phyloP scores from a whole-genome alignment of 53 echinoderm and acorn worm species.

The Actinopyga echinites region DNA sequence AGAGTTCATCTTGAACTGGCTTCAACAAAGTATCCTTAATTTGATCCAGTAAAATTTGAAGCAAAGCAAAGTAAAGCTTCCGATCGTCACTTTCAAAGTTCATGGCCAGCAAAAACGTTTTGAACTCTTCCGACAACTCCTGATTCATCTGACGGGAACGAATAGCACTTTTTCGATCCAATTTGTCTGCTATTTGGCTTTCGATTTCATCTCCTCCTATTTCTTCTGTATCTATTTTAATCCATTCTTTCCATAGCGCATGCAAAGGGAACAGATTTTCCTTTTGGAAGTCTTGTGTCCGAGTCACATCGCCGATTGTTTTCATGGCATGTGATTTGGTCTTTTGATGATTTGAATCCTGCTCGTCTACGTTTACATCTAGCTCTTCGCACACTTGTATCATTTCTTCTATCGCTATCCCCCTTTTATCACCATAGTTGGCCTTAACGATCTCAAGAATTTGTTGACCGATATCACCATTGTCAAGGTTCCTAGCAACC shows the following conservation, averaged over 20 bases:
- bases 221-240: neutral
- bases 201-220: neutral
- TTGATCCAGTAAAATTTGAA: neutral
- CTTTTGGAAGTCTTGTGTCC: neutral
- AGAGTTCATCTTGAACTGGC: too few relatives aligned
- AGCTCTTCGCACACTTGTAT: neutral
- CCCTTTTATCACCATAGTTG: neutral
- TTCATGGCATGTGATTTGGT: neutral
- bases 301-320: neutral
- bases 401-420: neutral
- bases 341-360: neutral
- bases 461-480: neutral
- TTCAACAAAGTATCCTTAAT: neutral
- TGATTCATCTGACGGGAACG: neutral
- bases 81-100: neutral
- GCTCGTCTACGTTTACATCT: neutral
- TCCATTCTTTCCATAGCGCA: constrained; percentile 13
- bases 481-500: neutral
- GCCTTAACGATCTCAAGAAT: neutral
- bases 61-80: neutral
- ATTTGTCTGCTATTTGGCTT: neutral
- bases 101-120: neutral
- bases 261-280: constrained; percentile 4
- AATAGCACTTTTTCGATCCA: neutral
- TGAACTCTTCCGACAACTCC: neutral